These are phyloP conservation scores for Pachypsylla venusta DNA, from an alignment of 1,140 invertebrate genomes.

Conservation along the genomic window DNA sequence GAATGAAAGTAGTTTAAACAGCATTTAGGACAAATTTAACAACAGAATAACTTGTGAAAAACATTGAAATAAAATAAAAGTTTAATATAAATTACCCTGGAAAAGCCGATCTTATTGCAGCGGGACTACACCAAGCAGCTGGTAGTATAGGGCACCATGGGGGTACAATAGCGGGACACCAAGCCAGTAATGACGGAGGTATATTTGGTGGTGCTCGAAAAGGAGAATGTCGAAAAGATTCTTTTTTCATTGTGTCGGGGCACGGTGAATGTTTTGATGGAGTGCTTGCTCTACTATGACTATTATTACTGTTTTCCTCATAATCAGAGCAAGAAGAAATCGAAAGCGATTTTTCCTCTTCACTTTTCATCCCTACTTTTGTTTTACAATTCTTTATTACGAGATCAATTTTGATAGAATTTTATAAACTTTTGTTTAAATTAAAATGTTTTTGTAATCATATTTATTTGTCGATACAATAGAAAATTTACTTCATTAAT, in stretches of 20 bases:
- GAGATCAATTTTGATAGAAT: too few species aligned
- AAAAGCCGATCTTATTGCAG: slow-evolving; percentile 22
- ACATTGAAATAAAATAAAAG: too few species aligned
- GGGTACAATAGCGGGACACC: slow-evolving; percentile 23
- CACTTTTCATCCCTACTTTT: slow-evolving; percentile 3
- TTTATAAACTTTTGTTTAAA: too few species aligned
- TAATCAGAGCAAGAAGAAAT: neutral
- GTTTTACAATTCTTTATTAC: too few species aligned
- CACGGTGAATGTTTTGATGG: neutral
- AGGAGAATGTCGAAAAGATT: neutral
- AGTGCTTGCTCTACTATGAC: neutral
- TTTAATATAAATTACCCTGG: slow-evolving; percentile 26
- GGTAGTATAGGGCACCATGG: slow-evolving; percentile 24
- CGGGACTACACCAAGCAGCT: slow-evolving; percentile 23
- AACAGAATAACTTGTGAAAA: too few species aligned
- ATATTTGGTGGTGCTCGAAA: neutral
- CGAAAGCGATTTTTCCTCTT: neutral
- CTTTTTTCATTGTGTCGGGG: neutral
- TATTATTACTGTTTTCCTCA: slow-evolving; percentile 3
- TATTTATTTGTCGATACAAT: too few species aligned
- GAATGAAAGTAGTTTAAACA: too few species aligned
- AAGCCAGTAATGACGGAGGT: slow-evolving; percentile 20
- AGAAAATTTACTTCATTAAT: too few species aligned
- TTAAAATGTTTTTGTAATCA: too few species aligned
- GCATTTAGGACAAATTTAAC: too few species aligned